These are phyloP conservation scores for Helicoverpa assulta DNA, from an alignment of 2,888 invertebrate genomes.

Conservation along the genomic window DNA sequence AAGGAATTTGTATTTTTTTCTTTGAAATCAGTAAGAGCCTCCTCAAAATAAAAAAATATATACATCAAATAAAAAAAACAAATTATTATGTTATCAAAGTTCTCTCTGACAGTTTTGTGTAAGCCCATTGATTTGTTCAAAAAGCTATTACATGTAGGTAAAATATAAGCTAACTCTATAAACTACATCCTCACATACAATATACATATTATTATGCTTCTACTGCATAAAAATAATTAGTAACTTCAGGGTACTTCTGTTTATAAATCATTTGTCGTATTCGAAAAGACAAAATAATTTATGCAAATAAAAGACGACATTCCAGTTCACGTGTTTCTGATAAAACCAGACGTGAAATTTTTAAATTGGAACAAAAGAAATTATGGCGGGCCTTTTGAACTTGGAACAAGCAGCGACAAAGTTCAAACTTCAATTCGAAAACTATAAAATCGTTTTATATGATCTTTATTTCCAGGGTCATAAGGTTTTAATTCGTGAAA, in stretches of 20 bases:
- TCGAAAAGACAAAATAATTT: conserved; percentile 21
- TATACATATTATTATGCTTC: too few relatives aligned
- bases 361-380: conserved; percentile 60
- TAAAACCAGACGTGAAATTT: conserved; percentile 52
- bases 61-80: too few relatives aligned
- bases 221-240: background rate
- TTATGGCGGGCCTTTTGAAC: conserved; percentile 60
- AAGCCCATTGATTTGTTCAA: too few relatives aligned
- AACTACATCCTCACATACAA: too few relatives aligned
- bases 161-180: too few relatives aligned
- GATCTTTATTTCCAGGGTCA: background rate
- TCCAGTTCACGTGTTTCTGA: conserved; percentile 55
- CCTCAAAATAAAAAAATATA: background rate
- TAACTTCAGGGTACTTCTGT: conserved; percentile 7
- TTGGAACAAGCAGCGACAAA: conserved; percentile 32
- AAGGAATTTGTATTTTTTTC: background rate
- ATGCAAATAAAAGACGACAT: conserved; percentile 48
- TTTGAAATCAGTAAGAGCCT: background rate
- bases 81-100: too few relatives aligned
- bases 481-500: conserved; percentile 24
- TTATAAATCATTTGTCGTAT: conserved; percentile 9
- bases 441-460: background rate
- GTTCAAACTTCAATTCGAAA: conserved; percentile 8
- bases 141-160: too few relatives aligned
- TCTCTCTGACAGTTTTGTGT: too few relatives aligned